Percentiles rank a stretch among this genome's conserved stretches.
These are phyloP conservation scores for Erythrolamprus reginae DNA, from an alignment of 2,113 vertebrate species.

Conservation along the genomic window DNA sequence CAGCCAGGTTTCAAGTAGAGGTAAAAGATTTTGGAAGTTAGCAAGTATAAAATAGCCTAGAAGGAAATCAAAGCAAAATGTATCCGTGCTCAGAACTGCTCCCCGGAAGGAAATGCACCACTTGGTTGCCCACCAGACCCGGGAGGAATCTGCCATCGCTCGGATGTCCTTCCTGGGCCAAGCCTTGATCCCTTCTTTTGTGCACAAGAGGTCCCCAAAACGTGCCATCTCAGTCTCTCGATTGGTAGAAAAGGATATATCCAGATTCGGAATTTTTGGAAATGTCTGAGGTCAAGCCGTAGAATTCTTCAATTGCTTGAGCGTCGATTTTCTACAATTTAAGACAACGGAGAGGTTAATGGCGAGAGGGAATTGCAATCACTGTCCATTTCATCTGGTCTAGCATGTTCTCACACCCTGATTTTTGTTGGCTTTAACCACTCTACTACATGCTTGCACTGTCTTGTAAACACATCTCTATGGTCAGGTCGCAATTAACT, in stretches of 20 bases:
- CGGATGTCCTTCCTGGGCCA: conserved; percentile 11
- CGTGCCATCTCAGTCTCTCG: conserved; percentile 76
- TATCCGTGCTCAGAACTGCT: conserved; percentile 32
- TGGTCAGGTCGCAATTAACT: too few relatives aligned
- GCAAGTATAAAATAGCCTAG: conserved; percentile 48
- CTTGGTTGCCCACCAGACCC: conserved; percentile 26
- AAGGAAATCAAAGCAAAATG: conserved; percentile 52
- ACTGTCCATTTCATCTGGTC: not conserved
- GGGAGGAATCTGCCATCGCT: conserved; percentile 31
- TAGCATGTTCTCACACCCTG: not conserved
- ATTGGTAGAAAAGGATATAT: conserved; percentile 94
- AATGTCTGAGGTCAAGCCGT: conserved; percentile 90
- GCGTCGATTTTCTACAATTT: conserved; percentile 84
- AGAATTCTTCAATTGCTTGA: conserved; percentile 92
- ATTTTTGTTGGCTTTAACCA: too few relatives aligned
- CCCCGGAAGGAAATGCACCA: conserved; percentile 12
- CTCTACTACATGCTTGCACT: too few relatives aligned
- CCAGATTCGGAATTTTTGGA: conserved; percentile 93
- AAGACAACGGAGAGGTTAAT: conserved; percentile 25
- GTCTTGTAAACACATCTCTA: too few relatives aligned
- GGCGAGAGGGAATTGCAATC: not conserved
- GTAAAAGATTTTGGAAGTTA: conserved; percentile 64
- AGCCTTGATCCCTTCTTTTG: conserved; percentile 53
- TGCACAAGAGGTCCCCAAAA: not conserved
- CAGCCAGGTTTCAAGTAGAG: conserved; percentile 62